Percentiles rank a stretch among this genome's conserved stretches.
Evolutionary conservation across 2,888 invertebrate species (phyloP).

Genomic region (Xanthia icteritia): DNA sequence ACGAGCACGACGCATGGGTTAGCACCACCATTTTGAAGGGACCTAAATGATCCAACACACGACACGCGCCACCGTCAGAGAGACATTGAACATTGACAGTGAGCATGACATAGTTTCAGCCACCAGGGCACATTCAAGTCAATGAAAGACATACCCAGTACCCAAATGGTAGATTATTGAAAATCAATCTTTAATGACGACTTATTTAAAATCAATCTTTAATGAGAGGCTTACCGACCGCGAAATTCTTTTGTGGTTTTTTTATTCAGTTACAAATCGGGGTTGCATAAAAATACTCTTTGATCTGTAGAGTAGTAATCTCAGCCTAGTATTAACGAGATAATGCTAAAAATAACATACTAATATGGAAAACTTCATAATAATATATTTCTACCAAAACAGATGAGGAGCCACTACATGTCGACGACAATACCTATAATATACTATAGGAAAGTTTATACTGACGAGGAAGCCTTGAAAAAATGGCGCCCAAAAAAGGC

Average conservation of each 20-base stretch:
- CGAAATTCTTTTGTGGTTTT: not conserved
- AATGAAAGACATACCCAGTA: too few relatives aligned
- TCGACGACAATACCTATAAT: not conserved
- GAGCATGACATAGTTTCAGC: too few relatives aligned
- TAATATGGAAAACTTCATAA: not conserved
- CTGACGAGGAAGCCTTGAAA: constrained; percentile 25
- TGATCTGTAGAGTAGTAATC: not conserved
- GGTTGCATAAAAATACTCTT: not conserved
- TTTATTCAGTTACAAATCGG: not conserved
- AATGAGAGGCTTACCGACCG: not conserved
- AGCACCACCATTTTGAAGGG: too few relatives aligned
- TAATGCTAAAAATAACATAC: not conserved
- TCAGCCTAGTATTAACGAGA: not conserved
- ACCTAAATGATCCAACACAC: too few relatives aligned
- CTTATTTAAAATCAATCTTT: not conserved
- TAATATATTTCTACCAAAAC: not conserved
- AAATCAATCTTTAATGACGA: too few relatives aligned
- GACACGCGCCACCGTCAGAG: too few relatives aligned
- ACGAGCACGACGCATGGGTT: too few relatives aligned
- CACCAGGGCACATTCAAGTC: too few relatives aligned
- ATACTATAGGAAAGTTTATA: constrained; percentile 27
- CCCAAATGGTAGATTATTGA: too few relatives aligned
- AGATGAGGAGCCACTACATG: not conserved
- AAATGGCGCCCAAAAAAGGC: constrained; percentile 33
- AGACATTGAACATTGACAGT: too few relatives aligned